These are phyloP conservation scores for Probosciger aterrimus DNA, from an alignment of 2,113 vertebrate genomes.

Conservation along the genomic window DNA sequence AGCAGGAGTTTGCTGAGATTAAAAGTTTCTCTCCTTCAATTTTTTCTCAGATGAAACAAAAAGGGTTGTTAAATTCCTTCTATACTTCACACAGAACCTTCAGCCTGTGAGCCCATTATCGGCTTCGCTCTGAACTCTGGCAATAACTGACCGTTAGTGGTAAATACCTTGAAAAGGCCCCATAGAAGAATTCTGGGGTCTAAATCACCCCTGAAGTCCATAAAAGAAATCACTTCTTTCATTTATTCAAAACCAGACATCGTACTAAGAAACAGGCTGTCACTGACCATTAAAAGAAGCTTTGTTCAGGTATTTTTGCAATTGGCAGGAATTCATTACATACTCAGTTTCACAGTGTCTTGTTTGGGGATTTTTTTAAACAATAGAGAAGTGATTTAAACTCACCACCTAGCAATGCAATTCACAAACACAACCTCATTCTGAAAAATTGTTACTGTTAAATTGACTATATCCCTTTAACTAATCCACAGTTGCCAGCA, in stretches of 20 bases:
- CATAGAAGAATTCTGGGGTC: not conserved
- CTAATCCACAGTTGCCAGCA: not conserved
- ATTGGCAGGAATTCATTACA: not conserved
- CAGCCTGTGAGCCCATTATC: not conserved
- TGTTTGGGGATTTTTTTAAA: not conserved
- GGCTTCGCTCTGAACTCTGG: not conserved
- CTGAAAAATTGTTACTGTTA: not conserved
- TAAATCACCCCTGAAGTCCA: not conserved
- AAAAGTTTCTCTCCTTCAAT: not conserved
- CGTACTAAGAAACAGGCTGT: not conserved
- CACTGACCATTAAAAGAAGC: not conserved
- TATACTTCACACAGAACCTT: not conserved
- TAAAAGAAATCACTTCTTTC: not conserved
- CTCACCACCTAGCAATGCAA: not conserved
- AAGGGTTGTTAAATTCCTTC: not conserved
- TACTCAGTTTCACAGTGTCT: not conserved
- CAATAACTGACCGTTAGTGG: not conserved
- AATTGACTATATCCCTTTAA: not conserved
- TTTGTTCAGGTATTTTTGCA: not conserved
- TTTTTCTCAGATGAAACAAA: not conserved
- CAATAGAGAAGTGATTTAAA: not conserved
- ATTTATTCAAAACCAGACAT: not conserved
- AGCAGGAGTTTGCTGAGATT: not conserved
- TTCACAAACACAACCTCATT: not conserved
- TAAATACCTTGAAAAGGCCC: not conserved